A percentile compares a stretch with the other conserved stretches of the same genome.
phyloP scores from a whole-genome alignment of 2,888 invertebrate genomes.

The Meta bourneti region DNA sequence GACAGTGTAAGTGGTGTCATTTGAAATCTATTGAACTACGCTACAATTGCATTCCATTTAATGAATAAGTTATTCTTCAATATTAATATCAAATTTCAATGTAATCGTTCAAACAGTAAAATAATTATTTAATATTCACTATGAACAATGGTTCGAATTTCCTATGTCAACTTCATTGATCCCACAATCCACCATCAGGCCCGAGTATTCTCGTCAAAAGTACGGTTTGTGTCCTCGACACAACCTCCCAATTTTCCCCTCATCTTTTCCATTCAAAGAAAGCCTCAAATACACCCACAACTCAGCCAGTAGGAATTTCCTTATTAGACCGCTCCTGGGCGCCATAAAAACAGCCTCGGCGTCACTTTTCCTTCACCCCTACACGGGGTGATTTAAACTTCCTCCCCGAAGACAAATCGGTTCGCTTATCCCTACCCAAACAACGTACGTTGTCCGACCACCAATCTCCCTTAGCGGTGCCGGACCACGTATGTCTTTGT shows the following conservation, averaged over 20 bases:
- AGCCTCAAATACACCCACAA: neutral
- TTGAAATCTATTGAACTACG: no score
- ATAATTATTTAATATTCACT: no score
- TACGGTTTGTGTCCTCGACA: neutral
- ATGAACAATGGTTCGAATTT: no score
- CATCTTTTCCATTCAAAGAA: neutral
- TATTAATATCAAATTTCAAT: no score
- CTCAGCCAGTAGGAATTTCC: neutral
- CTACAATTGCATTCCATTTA: no score
- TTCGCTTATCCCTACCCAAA: constrained; percentile 44
- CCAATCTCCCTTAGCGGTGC: constrained; percentile 56
- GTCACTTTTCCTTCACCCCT: neutral
- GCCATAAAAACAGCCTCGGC: constrained; percentile 7
- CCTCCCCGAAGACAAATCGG: constrained; percentile 41
- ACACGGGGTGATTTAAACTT: constrained; percentile 42
- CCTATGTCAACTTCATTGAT: no score
- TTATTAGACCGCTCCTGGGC: neutral
- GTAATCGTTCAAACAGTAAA: no score
- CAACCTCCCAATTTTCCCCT: neutral
- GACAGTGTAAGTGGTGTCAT: no score
- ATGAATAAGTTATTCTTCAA: no score
- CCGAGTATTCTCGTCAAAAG: no score
- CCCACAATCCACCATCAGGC: no score
- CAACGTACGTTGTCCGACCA: constrained; percentile 38
- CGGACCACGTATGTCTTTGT: constrained; percentile 55